Conservation (phyloP, 2,113 vertebrate species). For the Ovis aries region DNA sequence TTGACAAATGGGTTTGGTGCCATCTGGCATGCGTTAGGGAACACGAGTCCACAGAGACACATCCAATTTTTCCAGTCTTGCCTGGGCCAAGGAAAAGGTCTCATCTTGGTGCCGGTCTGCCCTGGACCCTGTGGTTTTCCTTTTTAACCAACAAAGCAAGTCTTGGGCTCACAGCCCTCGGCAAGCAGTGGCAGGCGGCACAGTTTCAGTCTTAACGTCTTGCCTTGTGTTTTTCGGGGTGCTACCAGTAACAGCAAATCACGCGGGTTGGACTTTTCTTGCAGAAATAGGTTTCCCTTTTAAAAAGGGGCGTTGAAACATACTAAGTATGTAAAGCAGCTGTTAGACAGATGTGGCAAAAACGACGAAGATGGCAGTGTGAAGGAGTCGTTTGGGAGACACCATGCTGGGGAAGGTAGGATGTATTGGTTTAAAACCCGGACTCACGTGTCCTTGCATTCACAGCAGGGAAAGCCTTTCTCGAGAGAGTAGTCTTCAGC, state of each 20-base stretch:
- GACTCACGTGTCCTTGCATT: neutral
- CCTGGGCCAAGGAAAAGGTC: neutral
- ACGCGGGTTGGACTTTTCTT: neutral
- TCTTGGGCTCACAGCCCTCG: neutral
- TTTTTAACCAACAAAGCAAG: neutral
- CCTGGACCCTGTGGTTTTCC: neutral
- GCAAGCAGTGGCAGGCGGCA: neutral
- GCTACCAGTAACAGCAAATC: neutral
- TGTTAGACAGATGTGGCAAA: neutral
- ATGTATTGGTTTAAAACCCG: neutral
- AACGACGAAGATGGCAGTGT: neutral
- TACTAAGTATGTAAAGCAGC: neutral
- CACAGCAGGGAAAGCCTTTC: neutral
- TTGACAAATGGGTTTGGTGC: too few species aligned
- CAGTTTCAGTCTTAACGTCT: neutral
- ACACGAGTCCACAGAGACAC: accelerated
- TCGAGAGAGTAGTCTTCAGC: accelerated
- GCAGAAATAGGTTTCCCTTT: neutral
- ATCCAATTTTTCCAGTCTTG: neutral
- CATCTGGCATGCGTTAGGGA: neutral
- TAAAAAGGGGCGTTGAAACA: neutral
- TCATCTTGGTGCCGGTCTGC: neutral
- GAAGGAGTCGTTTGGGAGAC: neutral
- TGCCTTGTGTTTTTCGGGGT: neutral
- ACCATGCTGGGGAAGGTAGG: neutral